These are phyloP conservation scores for Amphipoea lucens DNA, from an alignment of 2,888 invertebrate species.

Conservation along the genomic window DNA sequence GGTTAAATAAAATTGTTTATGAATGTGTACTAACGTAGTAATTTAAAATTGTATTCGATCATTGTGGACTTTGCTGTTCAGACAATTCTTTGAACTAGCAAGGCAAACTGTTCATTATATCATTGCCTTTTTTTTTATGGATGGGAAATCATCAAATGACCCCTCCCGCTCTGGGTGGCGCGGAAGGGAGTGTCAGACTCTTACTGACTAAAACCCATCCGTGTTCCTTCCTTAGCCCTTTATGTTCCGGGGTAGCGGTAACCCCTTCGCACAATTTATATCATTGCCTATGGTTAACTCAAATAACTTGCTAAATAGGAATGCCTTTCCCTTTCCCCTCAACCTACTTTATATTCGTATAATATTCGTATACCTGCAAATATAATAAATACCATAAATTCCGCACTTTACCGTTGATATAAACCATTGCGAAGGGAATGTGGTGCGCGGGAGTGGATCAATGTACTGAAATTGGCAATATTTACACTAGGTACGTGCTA, in stretches of 20 bases:
- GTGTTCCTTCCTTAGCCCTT: too few relatives aligned
- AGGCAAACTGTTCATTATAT: neutral
- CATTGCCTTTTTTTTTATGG: too few relatives aligned
- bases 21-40: neutral
- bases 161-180: too few relatives aligned
- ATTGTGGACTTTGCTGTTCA: neutral
- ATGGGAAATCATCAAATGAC: too few relatives aligned
- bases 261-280: too few relatives aligned
- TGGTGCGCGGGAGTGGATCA: constrained; percentile 31
- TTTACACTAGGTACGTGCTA: constrained; percentile 42
- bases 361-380: neutral
- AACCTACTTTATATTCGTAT: neutral
- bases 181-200: too few relatives aligned
- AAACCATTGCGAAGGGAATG: constrained; percentile 51
- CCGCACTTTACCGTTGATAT: constrained; percentile 37
- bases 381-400: constrained; percentile 18
- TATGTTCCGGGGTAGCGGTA: too few relatives aligned
- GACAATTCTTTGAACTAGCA: neutral
- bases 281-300: neutral
- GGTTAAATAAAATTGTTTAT: too few relatives aligned
- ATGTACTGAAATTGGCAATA: constrained; percentile 55
- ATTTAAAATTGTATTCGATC: neutral
- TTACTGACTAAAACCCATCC: too few relatives aligned
- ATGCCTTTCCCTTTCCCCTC: neutral
- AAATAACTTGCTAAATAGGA: neutral